Base-by-base conservation (phyloP, 2,888 invertebrate species). In the Melieria omissa region DNA sequence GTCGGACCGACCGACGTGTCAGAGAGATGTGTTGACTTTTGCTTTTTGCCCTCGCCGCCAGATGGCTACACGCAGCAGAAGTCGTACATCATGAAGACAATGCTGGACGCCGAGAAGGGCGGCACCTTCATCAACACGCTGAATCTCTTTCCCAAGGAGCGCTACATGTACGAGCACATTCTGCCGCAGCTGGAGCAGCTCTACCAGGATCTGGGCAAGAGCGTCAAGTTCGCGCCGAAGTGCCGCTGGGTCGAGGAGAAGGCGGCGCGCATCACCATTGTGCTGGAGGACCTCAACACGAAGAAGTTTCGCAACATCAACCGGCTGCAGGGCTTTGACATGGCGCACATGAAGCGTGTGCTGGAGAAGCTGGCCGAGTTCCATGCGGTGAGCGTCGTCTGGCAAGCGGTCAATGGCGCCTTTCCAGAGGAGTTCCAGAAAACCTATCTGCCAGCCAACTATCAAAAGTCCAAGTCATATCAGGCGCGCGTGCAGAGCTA, bases 131-230 rank as follows among this genome's bases (percentile, higher is more conserved):
- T 85, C 16, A 82, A 82, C 68, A 77, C 80, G 3, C 75, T 86
- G 4, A 83, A 85, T 64, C 76, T 86, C 0, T 86, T 86, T 74
- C 85, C 85, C 7, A 86, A 84, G 65, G 86, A 86, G 73, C 81
- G 79, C 42, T 71, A 81, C 60, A 85, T 86, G 84, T 86, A 86
- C 55, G 79, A 80, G 46, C 64, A 75, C 8, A 80, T 85, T 45
- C 73, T 86, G 60, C 84, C 84, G 4, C 78, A 84, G 45, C 78
- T 86, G 65, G 85, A 86, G 63, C 70, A 79, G 14, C 77, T 86
- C 0, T 87, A 84, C 70, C 79, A 79, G 41, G 74, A 81, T 3
- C 76, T 71, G 6, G 82, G 80, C 14, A 80, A 79, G 16, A 46
- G 76, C 7, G 77, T 84, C 0, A 80, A 78, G 67, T 81, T 86